Percentiles rank a stretch among this genome's conserved stretches.
phyloP scores from a whole-genome alignment of 2,113 vertebrate species.

The Climacteris rufus region DNA sequence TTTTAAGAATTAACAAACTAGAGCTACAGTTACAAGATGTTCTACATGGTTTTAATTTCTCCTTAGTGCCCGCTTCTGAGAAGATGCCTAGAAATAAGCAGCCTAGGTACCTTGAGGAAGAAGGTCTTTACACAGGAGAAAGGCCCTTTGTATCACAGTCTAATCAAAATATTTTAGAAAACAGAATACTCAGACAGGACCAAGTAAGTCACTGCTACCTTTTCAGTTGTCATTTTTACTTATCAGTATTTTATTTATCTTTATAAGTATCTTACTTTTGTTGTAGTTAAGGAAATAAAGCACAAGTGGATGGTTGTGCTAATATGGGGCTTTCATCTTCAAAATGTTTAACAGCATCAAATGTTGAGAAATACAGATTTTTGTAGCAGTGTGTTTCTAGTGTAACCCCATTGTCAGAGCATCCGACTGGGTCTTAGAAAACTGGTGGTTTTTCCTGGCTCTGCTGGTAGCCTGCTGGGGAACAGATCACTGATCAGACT shows the following conservation, averaged over 20 bases:
- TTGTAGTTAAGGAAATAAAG: background rate
- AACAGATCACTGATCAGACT: background rate
- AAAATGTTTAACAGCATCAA: background rate
- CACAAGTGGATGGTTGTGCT: background rate
- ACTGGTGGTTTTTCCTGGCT: background rate
- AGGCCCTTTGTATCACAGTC: slow-evolving; percentile 76
- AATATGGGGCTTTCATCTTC: background rate
- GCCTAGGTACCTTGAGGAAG: slow-evolving; percentile 91
- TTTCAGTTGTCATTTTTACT: background rate
- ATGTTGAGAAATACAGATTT: background rate
- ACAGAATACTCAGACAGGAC: slow-evolving; percentile 85
- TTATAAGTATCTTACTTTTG: background rate
- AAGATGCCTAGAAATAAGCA: slow-evolving; percentile 87
- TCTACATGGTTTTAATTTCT: background rate
- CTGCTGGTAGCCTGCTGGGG: background rate
- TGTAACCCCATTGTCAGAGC: background rate
- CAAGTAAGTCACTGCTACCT: slow-evolving; percentile 67
- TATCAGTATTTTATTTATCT: background rate
- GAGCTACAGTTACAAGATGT: background rate
- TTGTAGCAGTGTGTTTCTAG: background rate
- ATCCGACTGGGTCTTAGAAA: background rate
- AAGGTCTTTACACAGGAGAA: slow-evolving; percentile 91
- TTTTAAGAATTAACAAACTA: background rate
- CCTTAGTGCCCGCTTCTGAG: slow-evolving; percentile 79
- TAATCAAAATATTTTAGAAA: slow-evolving; percentile 90